Percentiles rank a stretch among this genome's conserved stretches.
Evolutionary conservation across 2,888 invertebrate species (phyloP).

Genomic region (Cheilosia vernalis): DNA sequence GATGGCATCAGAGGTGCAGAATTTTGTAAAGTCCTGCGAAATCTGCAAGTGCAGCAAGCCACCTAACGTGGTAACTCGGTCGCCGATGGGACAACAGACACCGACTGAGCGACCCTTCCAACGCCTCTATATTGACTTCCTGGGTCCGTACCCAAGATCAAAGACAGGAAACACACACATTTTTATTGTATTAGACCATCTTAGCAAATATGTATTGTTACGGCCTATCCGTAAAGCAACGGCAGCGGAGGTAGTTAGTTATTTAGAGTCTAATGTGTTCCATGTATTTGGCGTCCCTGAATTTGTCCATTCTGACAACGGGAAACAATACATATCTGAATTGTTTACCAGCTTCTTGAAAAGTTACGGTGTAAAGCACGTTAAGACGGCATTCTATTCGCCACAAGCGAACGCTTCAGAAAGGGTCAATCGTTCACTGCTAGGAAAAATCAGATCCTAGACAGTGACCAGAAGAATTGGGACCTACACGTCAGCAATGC

Average conservation of each 20-base stretch:
- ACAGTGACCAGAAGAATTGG: neutral
- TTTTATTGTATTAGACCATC: neutral
- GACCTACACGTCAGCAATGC: neutral
- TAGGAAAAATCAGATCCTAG: neutral
- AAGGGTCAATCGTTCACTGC: neutral
- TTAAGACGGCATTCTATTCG: no score
- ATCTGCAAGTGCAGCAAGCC: no score
- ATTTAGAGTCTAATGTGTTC: neutral
- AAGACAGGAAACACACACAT: neutral
- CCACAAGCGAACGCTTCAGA: neutral
- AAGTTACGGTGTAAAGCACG: conserved; percentile 27
- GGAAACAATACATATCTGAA: neutral
- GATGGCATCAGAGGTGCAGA: no score
- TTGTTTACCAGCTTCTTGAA: conserved; percentile 12
- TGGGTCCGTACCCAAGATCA: neutral
- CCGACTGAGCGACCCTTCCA: neutral
- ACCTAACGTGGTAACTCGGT: no score
- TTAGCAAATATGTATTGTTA: neutral
- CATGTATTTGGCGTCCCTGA: neutral
- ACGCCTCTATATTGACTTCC: neutral
- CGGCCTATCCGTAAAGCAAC: neutral
- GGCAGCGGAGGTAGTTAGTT: neutral
- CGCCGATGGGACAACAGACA: no score
- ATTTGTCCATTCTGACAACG: neutral
- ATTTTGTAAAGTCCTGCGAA: no score